Percentiles rank a stretch among this genome's conserved stretches.
phyloP scores from a whole-genome alignment of 1,140 invertebrate genomes.

The Conus ventricosus region DNA sequence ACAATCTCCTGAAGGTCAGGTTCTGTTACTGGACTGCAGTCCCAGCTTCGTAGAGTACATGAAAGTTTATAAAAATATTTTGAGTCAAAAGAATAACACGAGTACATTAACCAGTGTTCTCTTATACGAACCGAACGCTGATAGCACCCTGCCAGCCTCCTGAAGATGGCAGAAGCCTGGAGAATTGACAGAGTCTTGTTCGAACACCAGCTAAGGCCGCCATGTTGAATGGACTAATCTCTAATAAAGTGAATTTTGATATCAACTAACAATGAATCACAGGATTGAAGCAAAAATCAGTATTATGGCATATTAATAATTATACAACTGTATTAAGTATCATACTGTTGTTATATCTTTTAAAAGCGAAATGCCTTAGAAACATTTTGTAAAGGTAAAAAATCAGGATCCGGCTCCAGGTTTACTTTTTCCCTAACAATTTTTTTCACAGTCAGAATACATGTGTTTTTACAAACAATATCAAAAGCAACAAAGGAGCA shows the following conservation, averaged over 20 bases:
- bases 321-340: too few species aligned
- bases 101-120: neutral
- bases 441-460: too few species aligned
- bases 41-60: neutral
- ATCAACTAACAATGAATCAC: neutral
- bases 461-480: too few species aligned
- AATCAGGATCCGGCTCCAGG: too few species aligned
- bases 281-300: too few species aligned
- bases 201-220: slow-evolving; percentile 17
- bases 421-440: too few species aligned
- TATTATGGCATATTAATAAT: too few species aligned
- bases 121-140: neutral
- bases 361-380: too few species aligned
- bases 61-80: neutral
- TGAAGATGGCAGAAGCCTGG: slow-evolving; percentile 24
- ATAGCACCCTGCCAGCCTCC: slow-evolving; percentile 13
- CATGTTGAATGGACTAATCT: slow-evolving; percentile 12
- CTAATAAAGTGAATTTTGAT: neutral
- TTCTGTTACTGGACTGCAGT: neutral
- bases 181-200: slow-evolving; percentile 10
- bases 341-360: too few species aligned
- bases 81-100: neutral
- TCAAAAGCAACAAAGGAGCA: too few species aligned
- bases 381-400: too few species aligned
- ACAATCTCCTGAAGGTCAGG: slow-evolving; percentile 26